phyloP scores from a whole-genome alignment of 1,140 invertebrate genomes.

The Lasioglossum baleicum region DNA sequence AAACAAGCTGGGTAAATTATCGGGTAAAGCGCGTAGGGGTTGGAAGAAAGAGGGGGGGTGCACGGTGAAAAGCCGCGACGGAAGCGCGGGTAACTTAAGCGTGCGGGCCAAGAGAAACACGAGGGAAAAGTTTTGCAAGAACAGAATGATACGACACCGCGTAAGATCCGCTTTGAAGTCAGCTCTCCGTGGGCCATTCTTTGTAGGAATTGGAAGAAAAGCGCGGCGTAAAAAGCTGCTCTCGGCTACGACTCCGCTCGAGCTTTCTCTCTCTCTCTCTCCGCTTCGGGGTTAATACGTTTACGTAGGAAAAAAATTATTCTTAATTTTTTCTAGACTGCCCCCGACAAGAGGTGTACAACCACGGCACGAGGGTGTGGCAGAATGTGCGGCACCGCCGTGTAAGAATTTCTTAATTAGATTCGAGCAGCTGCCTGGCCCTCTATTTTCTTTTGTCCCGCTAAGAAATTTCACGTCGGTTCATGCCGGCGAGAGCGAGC shows the following conservation, averaged over 20 bases:
- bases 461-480: constrained; percentile 52
- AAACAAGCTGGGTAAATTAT: constrained; percentile 34
- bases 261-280: not conserved
- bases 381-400: constrained; percentile 54
- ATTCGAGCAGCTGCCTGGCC: constrained; percentile 58
- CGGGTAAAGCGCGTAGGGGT: not conserved
- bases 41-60: not conserved
- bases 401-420: constrained; percentile 74
- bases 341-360: constrained; percentile 31
- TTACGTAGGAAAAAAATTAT: constrained; percentile 69
- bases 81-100: constrained; percentile 48
- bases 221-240: constrained; percentile 43
- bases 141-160: constrained; percentile 62
- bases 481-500: not conserved
- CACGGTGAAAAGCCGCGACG: constrained; percentile 34
- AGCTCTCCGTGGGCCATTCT: constrained; percentile 56
- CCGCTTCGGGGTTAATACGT: constrained; percentile 65
- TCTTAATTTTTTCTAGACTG: constrained; percentile 69
- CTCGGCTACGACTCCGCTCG: not conserved
- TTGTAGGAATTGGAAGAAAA: constrained; percentile 65
- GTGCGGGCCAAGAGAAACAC: constrained; percentile 49
- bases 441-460: constrained; percentile 51
- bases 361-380: constrained; percentile 26
- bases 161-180: constrained; percentile 66
- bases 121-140: constrained; percentile 44